Percentiles rank a stretch among this genome's conserved stretches.
These are phyloP conservation scores for Herpetotheres cachinnans DNA, from an alignment of 2,113 vertebrate species.

Conservation along the genomic window DNA sequence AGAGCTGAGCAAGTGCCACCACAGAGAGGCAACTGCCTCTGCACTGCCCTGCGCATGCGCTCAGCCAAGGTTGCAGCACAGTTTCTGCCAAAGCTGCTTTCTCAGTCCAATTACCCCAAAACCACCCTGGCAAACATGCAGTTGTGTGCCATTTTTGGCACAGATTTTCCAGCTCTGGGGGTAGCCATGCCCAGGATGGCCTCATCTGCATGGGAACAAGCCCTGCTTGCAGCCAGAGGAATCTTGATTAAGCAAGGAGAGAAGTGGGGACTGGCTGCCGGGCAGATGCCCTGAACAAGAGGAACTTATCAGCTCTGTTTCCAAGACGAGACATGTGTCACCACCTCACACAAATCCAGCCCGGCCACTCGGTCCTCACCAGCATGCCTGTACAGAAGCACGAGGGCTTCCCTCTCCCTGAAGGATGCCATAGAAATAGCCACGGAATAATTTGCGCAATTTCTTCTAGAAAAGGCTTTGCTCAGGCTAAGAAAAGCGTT, in stretches of 20 bases:
- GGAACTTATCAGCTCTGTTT: slow-evolving; percentile 38
- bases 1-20: neutral
- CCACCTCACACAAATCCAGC: neutral
- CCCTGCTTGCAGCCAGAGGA: neutral
- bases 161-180: neutral
- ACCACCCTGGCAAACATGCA: neutral
- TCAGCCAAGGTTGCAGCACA: neutral
- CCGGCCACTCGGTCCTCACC: neutral
- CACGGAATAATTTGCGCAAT: accelerated
- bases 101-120: neutral
- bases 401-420: neutral
- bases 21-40: neutral
- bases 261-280: slow-evolving; percentile 35
- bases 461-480: slow-evolving; percentile 6
- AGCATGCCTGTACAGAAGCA: neutral
- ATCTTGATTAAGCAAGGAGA: slow-evolving; percentile 5
- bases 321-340: slow-evolving; percentile 33
- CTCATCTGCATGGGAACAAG: neutral
- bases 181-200: neutral
- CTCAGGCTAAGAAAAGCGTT: neutral
- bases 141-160: neutral
- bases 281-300: slow-evolving; percentile 48
- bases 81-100: neutral
- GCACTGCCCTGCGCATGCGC: accelerated
- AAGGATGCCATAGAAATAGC: neutral